Percentiles rank a stretch among this genome's conserved stretches.
Conservation (phyloP, 2,888 invertebrate genomes). For the Crioceris asparagi region DNA sequence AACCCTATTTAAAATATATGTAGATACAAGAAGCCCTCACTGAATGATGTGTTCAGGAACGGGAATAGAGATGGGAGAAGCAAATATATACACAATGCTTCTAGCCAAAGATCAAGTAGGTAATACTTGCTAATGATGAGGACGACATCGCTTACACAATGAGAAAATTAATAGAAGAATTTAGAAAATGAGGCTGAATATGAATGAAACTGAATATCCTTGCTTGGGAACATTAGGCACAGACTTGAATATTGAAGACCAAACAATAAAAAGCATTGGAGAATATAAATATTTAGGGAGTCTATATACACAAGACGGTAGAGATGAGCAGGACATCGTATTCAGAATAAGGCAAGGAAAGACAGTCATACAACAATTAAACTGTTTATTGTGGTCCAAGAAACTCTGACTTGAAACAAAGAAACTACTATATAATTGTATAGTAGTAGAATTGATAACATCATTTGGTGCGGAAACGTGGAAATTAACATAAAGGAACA, state of each 20-base stretch:
- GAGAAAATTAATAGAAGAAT: no score
- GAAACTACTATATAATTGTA: background rate
- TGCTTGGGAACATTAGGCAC: background rate
- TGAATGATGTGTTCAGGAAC: background rate
- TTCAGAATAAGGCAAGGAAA: background rate
- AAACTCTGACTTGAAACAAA: background rate
- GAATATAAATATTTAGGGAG: background rate
- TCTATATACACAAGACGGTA: background rate
- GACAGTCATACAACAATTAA: background rate
- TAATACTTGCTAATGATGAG: background rate
- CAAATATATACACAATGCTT: no score
- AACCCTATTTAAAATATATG: background rate
- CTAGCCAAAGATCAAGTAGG: background rate
- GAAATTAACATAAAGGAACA: no score
- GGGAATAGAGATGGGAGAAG: no score
- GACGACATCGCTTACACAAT: no score
- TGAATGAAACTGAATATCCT: background rate
- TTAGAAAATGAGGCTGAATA: background rate
- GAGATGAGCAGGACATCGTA: background rate
- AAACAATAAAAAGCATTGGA: background rate
- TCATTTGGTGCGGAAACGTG: no score
- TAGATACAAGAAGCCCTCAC: background rate
- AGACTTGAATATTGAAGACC: background rate
- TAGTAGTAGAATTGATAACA: no score
- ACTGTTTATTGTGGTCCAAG: background rate